Conservation (phyloP, 2,113 vertebrate genomes). For the Danio rerio region GRCz12tu NC_133180.1:68286001-68286500, state of each 20-base stretch:
- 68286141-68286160: too few relatives aligned
- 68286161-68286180: too few relatives aligned
- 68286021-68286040: too few relatives aligned
- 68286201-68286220: too few relatives aligned
- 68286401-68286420: conserved; percentile 64
- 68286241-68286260: background rate
- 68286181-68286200: too few relatives aligned
- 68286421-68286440: conserved; percentile 56
- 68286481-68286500: conserved; percentile 19
- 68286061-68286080: too few relatives aligned
- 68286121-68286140: too few relatives aligned
- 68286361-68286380: conserved; percentile 50
- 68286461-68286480: conserved; percentile 64
- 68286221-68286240: too few relatives aligned
- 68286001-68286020: too few relatives aligned
- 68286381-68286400: conserved; percentile 56
- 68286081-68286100: too few relatives aligned
- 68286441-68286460: conserved; percentile 64
- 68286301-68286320: background rate
- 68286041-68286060: too few relatives aligned
- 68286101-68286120: too few relatives aligned
- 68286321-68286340: conserved; percentile 1
- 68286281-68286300: background rate
- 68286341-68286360: conserved; percentile 62
- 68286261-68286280: background rate